These are phyloP conservation scores for Paramisgurnus dabryanus DNA, from an alignment of 2,113 vertebrate species.

Conservation along the genomic window DNA sequence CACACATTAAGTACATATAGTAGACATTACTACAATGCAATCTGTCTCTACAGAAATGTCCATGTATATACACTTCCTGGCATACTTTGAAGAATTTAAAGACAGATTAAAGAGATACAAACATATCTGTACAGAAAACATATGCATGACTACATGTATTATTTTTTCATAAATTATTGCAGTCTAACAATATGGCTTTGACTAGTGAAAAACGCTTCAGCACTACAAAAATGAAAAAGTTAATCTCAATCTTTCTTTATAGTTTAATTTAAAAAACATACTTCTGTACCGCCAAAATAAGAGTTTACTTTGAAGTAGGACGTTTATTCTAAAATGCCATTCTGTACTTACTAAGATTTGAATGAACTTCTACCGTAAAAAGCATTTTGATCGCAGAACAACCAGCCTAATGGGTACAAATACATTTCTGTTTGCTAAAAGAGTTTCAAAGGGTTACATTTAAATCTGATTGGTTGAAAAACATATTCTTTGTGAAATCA, in stretches of 20 bases:
- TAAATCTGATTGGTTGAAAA: slow-evolving; percentile 5
- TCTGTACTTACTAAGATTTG: slow-evolving; percentile 29
- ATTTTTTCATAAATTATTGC: slow-evolving; percentile 74
- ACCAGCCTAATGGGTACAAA: slow-evolving; percentile 3
- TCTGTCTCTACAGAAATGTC: slow-evolving; percentile 39
- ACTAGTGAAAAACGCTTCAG: slow-evolving; percentile 76
- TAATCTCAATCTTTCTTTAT: slow-evolving; percentile 27
- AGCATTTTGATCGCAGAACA: slow-evolving; percentile 36
- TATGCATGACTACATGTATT: slow-evolving; percentile 64
- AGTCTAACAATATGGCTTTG: slow-evolving; percentile 79
- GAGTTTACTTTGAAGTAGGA: slow-evolving; percentile 10
- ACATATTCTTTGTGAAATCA: background rate
- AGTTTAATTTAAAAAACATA: slow-evolving; percentile 40
- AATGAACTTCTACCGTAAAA: slow-evolving; percentile 21
- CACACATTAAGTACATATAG: slow-evolving; percentile 45
- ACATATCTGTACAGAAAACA: slow-evolving; percentile 61
- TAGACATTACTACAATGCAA: slow-evolving; percentile 60
- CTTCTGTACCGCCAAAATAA: slow-evolving; percentile 31
- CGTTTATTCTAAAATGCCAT: slow-evolving; percentile 40
- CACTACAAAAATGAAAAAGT: slow-evolving; percentile 64
- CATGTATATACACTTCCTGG: slow-evolving; percentile 59
- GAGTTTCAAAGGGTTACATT: slow-evolving; percentile 23
- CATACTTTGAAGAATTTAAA: slow-evolving; percentile 58
- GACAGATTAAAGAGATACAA: slow-evolving; percentile 58
- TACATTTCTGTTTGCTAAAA: slow-evolving; percentile 16